Base-by-base conservation (phyloP, 1,140 invertebrate genomes). In the Psix sp. region DNA sequence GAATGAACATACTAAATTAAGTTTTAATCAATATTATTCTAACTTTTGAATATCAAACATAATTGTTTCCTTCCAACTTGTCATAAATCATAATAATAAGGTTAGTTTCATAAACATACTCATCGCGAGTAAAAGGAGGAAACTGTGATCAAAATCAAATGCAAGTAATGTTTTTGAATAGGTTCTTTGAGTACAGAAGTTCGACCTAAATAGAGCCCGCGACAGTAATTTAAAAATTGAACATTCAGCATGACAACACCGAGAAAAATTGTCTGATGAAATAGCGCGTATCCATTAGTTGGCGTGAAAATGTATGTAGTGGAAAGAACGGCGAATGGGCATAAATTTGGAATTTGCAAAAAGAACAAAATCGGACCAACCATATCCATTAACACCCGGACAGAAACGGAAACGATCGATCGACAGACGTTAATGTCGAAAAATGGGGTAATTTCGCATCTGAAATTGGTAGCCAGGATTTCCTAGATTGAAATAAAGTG, bases 401-500 rank as follows among this genome's bases (percentile, higher is more conserved):
- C 52, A 49, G 35, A 51, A 43, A 60, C 71, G 59, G 71, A 77
- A 74, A 15, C 72, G 75, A 75, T 77, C 78, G 76, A 76, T 76
- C 59, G 71, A 63, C 60, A 59, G 74, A 79, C 76, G 80, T 80
- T 83, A 84, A 83, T 84, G 81, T 70, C 77, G 79, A 84, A 83
- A 83, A 84, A 84, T 84, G 83, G 80, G 74, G 83, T 83, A 84
- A 84, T 84, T 84, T 83, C 56, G 78, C 70, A 81, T 83, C 76
- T 79, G 79, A 78, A 84, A 83, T 84, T 80, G 81, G 72, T 78
- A 77, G 78, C 74, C 73, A 79, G 82, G 82, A 83, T 84, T 85
- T 85, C 81, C 80, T 83, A 86, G 86, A 87, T 87, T 87, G 86
- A 87, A 87, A 86, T 87, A 87, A 87, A 86, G 85, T 87, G 84